A percentile compares a stretch with the other conserved stretches of the same genome.
These are phyloP conservation scores for Zootermopsis nevadensis DNA, from an alignment of 2,888 invertebrate species.

Conservation along the genomic window DNA sequence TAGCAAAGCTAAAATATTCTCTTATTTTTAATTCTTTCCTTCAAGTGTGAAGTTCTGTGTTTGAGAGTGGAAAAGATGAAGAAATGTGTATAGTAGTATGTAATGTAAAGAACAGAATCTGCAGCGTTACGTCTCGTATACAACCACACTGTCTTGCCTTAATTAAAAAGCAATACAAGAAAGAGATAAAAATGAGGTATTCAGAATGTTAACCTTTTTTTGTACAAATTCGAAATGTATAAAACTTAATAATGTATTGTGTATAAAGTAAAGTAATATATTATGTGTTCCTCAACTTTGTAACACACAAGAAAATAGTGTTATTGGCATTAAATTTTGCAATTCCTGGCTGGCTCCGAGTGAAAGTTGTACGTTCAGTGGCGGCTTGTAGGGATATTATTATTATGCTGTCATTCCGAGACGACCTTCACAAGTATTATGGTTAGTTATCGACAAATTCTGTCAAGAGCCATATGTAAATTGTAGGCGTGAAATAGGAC, in stretches of 20 bases:
- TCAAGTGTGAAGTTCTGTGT: neutral
- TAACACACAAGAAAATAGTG: neutral
- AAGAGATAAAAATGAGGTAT: constrained; percentile 13
- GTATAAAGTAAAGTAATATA: neutral
- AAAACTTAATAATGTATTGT: constrained; percentile 19
- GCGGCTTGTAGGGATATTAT: neutral
- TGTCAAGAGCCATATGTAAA: too few species aligned
- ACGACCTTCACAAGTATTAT: too few species aligned
- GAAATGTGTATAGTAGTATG: neutral
- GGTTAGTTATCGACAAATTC: too few species aligned
- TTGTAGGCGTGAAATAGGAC: too few species aligned
- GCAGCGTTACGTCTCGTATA: constrained; percentile 4
- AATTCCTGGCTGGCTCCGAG: constrained; percentile 15
- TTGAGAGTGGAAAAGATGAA: neutral
- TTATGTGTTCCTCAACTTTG: constrained; percentile 4
- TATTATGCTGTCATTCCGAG: too few species aligned
- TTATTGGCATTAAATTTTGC: neutral
- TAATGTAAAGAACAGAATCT: too few species aligned
- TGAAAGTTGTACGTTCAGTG: constrained; percentile 25
- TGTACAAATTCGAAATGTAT: constrained; percentile 43
- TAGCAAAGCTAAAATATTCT: neutral
- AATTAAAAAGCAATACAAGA: constrained; percentile 53
- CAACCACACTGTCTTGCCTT: constrained; percentile 49
- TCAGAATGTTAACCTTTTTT: constrained; percentile 41
- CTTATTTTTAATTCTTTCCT: neutral